phyloP scores from a whole-genome alignment of 2,888 invertebrate genomes.

The Xestia xanthographa region DNA sequence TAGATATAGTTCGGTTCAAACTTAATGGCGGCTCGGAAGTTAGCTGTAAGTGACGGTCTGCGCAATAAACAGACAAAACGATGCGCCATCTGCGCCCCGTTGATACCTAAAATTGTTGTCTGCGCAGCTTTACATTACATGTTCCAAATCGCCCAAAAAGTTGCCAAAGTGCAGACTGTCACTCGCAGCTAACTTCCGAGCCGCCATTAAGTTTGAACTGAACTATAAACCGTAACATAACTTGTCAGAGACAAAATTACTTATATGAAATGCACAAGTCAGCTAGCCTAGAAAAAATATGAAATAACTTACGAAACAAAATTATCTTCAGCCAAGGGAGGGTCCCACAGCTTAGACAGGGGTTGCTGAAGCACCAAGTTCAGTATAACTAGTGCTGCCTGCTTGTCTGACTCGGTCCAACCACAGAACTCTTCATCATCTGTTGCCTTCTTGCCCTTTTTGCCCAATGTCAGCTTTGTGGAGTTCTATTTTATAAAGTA shows the following conservation, averaged over 20 bases:
- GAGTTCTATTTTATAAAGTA: constrained; percentile 78
- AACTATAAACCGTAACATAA: not conserved
- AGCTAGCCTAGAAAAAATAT: not conserved
- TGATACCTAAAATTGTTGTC: too few relatives aligned
- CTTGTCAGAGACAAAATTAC: not conserved
- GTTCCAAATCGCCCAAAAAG: too few relatives aligned
- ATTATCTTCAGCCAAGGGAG: constrained; percentile 95
- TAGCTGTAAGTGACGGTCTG: too few relatives aligned
- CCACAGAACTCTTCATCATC: constrained; percentile 89
- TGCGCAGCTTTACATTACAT: too few relatives aligned
- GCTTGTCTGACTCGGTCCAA: constrained; percentile 93
- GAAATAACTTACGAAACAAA: constrained; percentile 93
- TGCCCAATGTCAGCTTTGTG: constrained; percentile 85
- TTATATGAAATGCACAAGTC: not conserved
- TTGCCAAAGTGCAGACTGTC: too few relatives aligned
- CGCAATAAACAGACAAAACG: too few relatives aligned
- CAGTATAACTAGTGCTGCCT: constrained; percentile 92
- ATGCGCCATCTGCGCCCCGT: too few relatives aligned
- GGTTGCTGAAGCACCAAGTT: constrained; percentile 93
- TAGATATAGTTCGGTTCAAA: too few relatives aligned
- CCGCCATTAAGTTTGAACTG: too few relatives aligned
- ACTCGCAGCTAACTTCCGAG: too few relatives aligned
- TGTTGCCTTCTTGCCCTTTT: constrained; percentile 85
- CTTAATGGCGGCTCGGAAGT: too few relatives aligned
- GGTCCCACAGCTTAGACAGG: constrained; percentile 94